Evolutionary conservation across 2,113 vertebrate genomes (phyloP).

Genomic region (Ranitomeya variabilis): DNA sequence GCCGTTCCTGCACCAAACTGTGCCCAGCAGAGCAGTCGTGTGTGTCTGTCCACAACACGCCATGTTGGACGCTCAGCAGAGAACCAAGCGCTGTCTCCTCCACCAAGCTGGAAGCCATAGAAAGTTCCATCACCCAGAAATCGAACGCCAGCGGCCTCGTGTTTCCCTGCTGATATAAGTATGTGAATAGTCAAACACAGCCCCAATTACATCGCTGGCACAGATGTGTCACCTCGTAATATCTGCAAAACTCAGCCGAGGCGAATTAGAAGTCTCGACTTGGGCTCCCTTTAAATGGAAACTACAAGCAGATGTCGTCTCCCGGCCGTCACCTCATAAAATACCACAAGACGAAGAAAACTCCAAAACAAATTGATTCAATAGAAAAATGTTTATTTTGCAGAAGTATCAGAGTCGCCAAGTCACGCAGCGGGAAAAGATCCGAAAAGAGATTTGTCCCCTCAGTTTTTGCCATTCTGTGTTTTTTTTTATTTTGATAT

Average conservation of each 20-base stretch:
- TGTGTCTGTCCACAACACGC: too few relatives aligned
- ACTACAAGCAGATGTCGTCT: neutral
- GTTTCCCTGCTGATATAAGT: neutral
- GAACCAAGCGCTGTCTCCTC: too few relatives aligned
- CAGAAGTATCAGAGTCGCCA: neutral
- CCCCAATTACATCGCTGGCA: neutral
- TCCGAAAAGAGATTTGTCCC: neutral
- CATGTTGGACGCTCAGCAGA: too few relatives aligned
- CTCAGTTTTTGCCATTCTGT: neutral
- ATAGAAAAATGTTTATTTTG: neutral
- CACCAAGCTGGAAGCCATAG: neutral
- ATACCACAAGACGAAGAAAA: neutral
- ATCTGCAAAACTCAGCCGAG: neutral
- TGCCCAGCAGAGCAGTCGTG: too few relatives aligned
- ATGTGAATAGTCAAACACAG: neutral
- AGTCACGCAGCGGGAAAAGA: neutral
- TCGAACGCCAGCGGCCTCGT: neutral
- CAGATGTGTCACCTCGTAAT: neutral
- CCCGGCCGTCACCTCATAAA: neutral
- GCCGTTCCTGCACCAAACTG: too few relatives aligned
- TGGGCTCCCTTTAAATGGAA: neutral
- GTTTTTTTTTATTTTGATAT: neutral
- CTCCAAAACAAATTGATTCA: conserved; percentile 3
- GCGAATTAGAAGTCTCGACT: neutral
- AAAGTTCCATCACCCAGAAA: neutral